A percentile compares a stretch with the other conserved stretches of the same genome.
Conservation (phyloP, 1,140 invertebrate genomes). For the Pemphigus obesinymphae region DNA sequence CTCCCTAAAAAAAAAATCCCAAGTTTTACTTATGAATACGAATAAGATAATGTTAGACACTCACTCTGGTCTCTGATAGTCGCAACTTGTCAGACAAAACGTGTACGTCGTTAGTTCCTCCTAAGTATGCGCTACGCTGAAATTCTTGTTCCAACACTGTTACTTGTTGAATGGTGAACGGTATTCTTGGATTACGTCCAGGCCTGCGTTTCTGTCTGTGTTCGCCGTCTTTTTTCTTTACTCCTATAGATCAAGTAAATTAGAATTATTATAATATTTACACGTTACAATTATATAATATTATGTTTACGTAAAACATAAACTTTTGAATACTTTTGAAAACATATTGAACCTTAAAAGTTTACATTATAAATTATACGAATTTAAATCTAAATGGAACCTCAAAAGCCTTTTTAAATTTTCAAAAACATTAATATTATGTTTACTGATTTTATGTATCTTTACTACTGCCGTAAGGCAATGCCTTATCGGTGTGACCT, state of each 20-base stretch:
- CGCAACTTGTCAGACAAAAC: conserved; percentile 57
- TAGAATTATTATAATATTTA: background rate
- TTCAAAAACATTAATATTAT: too few relatives aligned
- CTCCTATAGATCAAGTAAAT: conserved; percentile 52
- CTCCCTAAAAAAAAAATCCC: too few relatives aligned
- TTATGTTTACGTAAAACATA: too few relatives aligned
- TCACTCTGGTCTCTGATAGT: conserved; percentile 61
- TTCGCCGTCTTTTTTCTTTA: conserved; percentile 60
- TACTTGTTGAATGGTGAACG: conserved; percentile 60
- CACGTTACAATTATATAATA: background rate
- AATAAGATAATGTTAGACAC: conserved; percentile 43
- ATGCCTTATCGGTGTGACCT: too few relatives aligned
- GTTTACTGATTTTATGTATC: too few relatives aligned
- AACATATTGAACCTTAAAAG: too few relatives aligned
- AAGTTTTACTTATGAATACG: too few relatives aligned
- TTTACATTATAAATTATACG: too few relatives aligned
- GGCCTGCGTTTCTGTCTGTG: conserved; percentile 52
- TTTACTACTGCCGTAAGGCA: too few relatives aligned
- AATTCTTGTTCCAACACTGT: conserved; percentile 59
- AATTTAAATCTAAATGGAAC: too few relatives aligned
- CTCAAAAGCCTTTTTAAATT: too few relatives aligned
- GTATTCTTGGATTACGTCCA: conserved; percentile 61
- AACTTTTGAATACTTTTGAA: too few relatives aligned
- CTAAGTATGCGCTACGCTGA: conserved; percentile 57
- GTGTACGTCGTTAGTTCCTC: conserved; percentile 56